Base-by-base conservation (phyloP, 2,888 invertebrate species). In the Marasmarcha lunaedactyla region DNA sequence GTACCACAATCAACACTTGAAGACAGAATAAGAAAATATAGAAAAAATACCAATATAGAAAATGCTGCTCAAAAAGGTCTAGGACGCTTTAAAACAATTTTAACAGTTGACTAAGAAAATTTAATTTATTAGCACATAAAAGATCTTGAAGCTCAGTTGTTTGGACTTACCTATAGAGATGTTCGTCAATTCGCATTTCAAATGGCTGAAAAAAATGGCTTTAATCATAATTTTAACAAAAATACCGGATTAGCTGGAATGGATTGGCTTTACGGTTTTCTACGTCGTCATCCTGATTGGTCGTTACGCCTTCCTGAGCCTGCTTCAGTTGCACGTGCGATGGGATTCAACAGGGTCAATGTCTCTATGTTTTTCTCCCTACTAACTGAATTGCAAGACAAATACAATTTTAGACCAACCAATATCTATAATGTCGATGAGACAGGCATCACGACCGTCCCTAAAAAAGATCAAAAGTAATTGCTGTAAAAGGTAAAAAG, bases 111-210 rank as follows among this genome's bases (percentile, higher is more conserved):
- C 14, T 15, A 36, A 36, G 36, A 36, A 36, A 36, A 15, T 14
- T 36, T 36, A 36, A 36, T 36, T 13, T 36, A 15, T 36, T 15
- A 36, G 15, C 36, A 36, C n/a, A 15, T 36, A 36, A 36, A 36
- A 15, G 36, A 36, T 15, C 36, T 36, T 36, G 36, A 36, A 36
- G 36, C 36, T 36, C 36, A 36, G 20, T 20, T 20, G 20, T 20
- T 33, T 15, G 14, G 7, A 9, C 14, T 33, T 14, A 15, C 15
- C 10, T 36, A 13, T n/a, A 36, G n/a, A 9, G 10, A 6, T 10
- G 11, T 36, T 15, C 10, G 10, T 36, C 14, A 15, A 13, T n/a
- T 10, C 11, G 11, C 15, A 13, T 15, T 14, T 13, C 12, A 9
- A 35, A 9, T 35, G 14, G 13, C 14, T 10, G 20, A 20, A 20